A percentile compares a stretch with the other conserved stretches of the same genome.
Evolutionary conservation across 2,888 invertebrate species (phyloP).

Genomic region (Trichogramma dendrolimi): DNA sequence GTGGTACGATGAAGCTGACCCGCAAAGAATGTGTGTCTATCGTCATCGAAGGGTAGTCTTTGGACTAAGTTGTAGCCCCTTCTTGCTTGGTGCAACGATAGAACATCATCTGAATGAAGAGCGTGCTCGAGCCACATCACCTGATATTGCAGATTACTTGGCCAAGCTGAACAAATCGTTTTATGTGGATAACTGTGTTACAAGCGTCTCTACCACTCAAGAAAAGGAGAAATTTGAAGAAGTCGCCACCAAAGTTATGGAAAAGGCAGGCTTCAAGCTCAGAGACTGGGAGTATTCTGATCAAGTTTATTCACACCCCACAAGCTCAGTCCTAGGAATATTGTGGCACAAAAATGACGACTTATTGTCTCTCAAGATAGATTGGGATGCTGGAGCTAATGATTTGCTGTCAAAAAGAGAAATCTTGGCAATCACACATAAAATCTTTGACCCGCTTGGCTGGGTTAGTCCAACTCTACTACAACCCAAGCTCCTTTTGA

Average conservation of each 20-base stretch:
- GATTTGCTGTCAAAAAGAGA: too few species aligned
- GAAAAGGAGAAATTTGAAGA: neutral
- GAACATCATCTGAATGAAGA: neutral
- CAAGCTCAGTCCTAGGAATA: neutral
- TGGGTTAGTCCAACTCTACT: slow-evolving; percentile 2
- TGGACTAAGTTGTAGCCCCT: slow-evolving; percentile 4
- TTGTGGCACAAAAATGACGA: neutral
- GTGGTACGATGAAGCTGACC: neutral
- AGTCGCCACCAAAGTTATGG: neutral
- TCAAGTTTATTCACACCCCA: neutral
- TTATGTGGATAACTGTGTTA: slow-evolving; percentile 4
- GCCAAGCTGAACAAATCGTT: too few species aligned
- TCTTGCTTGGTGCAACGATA: neutral
- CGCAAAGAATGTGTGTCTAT: slow-evolving; percentile 3
- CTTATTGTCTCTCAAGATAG: neutral
- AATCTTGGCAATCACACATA: too few species aligned
- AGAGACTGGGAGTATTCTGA: slow-evolving; percentile 8
- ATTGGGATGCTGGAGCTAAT: too few species aligned
- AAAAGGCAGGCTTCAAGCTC: neutral
- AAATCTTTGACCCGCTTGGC: slow-evolving; percentile 18
- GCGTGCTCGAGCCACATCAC: too few species aligned
- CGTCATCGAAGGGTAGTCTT: slow-evolving; percentile 2
- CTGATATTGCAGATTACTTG: too few species aligned
- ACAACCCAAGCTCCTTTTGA: slow-evolving; percentile 6
- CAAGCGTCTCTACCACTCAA: neutral